phyloP scores from a whole-genome alignment of 2,113 vertebrate genomes.

The Myotis brandtii region DNA sequence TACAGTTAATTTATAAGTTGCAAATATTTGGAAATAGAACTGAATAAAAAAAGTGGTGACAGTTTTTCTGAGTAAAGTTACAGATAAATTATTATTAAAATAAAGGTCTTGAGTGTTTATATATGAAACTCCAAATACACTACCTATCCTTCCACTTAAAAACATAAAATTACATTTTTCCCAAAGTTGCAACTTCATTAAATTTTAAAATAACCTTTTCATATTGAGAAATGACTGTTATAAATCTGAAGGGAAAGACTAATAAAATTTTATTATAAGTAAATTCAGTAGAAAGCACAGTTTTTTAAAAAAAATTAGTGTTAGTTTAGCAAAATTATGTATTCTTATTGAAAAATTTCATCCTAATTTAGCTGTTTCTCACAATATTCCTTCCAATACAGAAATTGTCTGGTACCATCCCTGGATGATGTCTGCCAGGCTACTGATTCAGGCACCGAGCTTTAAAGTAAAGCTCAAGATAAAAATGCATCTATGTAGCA shows the following conservation, averaged over 20 bases:
- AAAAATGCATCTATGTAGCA: constrained; percentile 33
- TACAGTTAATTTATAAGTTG: constrained; percentile 13
- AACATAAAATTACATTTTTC: constrained; percentile 39
- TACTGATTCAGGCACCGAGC: neutral
- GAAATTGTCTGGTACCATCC: neutral
- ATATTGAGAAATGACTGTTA: constrained; percentile 33
- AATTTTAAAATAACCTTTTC: constrained; percentile 49
- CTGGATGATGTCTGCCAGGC: neutral
- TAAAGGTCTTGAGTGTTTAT: constrained; percentile 37
- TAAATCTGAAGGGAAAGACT: constrained; percentile 50
- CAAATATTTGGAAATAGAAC: constrained; percentile 39
- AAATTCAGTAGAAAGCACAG: neutral
- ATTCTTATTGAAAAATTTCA: constrained; percentile 58
- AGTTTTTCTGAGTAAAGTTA: constrained; percentile 6
- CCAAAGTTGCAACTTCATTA: constrained; percentile 26
- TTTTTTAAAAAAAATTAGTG: constrained; percentile 20
- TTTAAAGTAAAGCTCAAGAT: constrained; percentile 53
- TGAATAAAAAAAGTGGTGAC: neutral
- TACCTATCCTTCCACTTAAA: constrained; percentile 14
- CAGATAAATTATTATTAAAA: constrained; percentile 46
- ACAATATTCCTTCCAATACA: constrained; percentile 69
- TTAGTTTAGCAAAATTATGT: constrained; percentile 53
- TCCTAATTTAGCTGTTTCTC: constrained; percentile 64
- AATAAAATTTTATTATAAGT: constrained; percentile 19
- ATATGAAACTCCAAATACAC: constrained; percentile 34